phyloP scores from a whole-genome alignment of 2,113 vertebrate genomes.

The Laterallus jamaicensis region DNA sequence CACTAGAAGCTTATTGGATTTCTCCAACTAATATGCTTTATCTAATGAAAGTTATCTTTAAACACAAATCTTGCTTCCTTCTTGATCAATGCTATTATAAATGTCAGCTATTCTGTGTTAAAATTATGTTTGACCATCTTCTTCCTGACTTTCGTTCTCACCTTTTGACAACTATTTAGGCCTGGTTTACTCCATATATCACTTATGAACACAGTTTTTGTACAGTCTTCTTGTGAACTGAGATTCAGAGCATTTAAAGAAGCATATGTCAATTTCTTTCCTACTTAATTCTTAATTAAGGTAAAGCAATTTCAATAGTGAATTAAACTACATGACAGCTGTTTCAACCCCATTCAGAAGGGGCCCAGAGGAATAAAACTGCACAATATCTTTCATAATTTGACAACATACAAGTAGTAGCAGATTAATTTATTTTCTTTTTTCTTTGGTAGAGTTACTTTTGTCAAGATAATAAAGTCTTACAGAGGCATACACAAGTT shows the following conservation, averaged over 20 bases:
- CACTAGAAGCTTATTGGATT: neutral
- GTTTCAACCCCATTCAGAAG: neutral
- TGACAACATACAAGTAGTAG: neutral
- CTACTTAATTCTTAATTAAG: neutral
- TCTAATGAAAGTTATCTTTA: neutral
- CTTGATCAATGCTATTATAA: neutral
- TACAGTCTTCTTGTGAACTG: neutral
- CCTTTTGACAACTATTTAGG: neutral
- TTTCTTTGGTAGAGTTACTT: neutral
- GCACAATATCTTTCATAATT: neutral
- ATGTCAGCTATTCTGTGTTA: neutral
- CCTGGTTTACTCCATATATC: neutral
- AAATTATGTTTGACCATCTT: neutral
- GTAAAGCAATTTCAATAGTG: neutral
- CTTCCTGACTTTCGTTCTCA: neutral
- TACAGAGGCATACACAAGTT: neutral
- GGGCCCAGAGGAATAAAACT: neutral
- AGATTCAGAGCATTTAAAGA: neutral
- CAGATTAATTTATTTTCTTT: neutral
- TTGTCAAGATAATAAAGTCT: neutral
- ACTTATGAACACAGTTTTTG: neutral
- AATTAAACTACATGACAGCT: neutral
- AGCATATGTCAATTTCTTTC: neutral
- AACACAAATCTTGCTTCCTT: neutral
- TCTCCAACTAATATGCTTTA: neutral